A percentile compares a stretch with the other conserved stretches of the same genome.
These are phyloP conservation scores for Planococcus citri DNA, from an alignment of 1,140 invertebrate species.

Conservation along the genomic window DNA sequence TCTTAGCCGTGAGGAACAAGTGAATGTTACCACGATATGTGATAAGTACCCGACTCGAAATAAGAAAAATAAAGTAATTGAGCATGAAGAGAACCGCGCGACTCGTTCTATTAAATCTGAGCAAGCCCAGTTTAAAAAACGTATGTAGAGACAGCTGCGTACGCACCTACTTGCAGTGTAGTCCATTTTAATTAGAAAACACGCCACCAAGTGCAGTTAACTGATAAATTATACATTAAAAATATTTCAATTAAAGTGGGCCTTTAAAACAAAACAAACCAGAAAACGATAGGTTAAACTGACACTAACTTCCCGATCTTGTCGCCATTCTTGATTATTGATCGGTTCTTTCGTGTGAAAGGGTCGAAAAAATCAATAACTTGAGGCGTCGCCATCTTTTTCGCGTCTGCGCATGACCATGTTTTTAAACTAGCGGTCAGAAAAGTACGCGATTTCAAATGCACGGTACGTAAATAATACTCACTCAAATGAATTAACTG, in stretches of 20 bases:
- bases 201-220: constrained; percentile 26
- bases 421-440: neutral
- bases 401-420: constrained; percentile 41
- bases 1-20: neutral
- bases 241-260: neutral
- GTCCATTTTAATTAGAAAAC: constrained; percentile 29
- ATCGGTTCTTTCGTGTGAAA: constrained; percentile 27
- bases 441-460: neutral
- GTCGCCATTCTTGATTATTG: constrained; percentile 31
- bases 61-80: constrained; percentile 12
- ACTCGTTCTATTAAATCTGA: constrained; percentile 34
- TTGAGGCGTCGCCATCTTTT: constrained; percentile 29
- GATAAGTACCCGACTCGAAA: constrained; percentile 1
- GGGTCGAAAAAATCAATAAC: constrained; percentile 24
- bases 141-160: constrained; percentile 71
- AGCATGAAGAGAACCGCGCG: constrained; percentile 26
- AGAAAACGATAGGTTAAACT: constrained; percentile 4
- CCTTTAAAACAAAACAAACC: neutral
- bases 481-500: neutral
- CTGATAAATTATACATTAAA: constrained; percentile 5
- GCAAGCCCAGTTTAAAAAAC: constrained; percentile 62
- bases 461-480: neutral
- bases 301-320: constrained; percentile 10
- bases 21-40: constrained; percentile 9
- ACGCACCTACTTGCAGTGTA: constrained; percentile 71